Evolutionary conservation across 2,888 invertebrate genomes (phyloP), one percentile per base, ranked within the genome.

Genomic region (Leptinotarsa rubiginosa): DNA sequence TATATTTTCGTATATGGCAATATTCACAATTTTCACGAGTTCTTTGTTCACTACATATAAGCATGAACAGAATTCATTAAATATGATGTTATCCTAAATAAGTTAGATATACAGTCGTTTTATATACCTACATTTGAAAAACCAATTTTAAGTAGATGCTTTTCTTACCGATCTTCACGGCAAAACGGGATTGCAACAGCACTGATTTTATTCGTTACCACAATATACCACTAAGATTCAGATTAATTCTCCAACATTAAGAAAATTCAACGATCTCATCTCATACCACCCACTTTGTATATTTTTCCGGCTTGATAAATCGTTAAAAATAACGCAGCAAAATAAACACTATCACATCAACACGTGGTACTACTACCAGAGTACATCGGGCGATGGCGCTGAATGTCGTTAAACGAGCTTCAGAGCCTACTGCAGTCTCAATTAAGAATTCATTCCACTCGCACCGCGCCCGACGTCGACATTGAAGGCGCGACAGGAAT

Each of bases 401-500:
- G 56, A 47, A 41, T 22, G 70, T 65, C 62, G 18, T 18, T 4
- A 25, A 70, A 31, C 13, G 20, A 62, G 47, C 25, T 25, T 2
- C 69, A 20, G 41, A 18, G n/a, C 47, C 49, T 50, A 52, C 73
- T 54, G 73, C 69, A 69, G 72, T 69, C 47, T 20, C 68, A 31
- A 73, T 69, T 47, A 73, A 65, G 52, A 65, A 73, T 69, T 67
- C 65, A 73, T 69, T 73, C 65, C n/a, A 50, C 69, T 49, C 41
- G 20, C 41, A 56, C 67, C 50, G 67, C 62, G n/a, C 62, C 25
- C 18, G 31, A 5, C 41, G 15, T 62, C n/a, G 31, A 62, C 41
- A 41, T 56, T 5, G 56, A 56, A 56, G 56, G 56, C 56, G 56
- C 56, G 22, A 10, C 4, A 22, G 56, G 56, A 56, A 56, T 56